A percentile compares a stretch with the other conserved stretches of the same genome.
Evolutionary conservation across 2,888 invertebrate genomes (phyloP).

Genomic region (Gymnoscelis rufifasciata): DNA sequence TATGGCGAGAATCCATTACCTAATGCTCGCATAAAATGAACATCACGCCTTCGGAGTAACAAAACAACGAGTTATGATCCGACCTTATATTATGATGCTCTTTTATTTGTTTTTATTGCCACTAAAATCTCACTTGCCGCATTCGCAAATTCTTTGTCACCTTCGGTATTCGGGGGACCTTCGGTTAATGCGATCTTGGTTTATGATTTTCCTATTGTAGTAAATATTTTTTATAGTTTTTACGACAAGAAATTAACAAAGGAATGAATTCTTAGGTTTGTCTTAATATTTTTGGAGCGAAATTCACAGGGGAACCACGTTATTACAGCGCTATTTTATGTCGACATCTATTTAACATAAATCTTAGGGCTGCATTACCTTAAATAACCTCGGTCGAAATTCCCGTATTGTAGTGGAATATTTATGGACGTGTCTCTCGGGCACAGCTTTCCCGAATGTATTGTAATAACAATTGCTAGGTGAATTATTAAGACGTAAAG

Average conservation of each 20-base stretch:
- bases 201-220: constrained; percentile 36
- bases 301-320: no score
- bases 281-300: no score
- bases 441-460: constrained; percentile 32
- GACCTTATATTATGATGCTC: constrained; percentile 53
- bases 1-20: constrained; percentile 66
- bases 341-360: constrained; percentile 1
- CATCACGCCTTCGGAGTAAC: constrained; percentile 47
- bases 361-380: constrained; percentile 9
- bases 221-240: constrained; percentile 41
- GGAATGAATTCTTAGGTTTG: no score
- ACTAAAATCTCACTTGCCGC: constrained; percentile 53
- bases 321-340: background rate
- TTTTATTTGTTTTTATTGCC: constrained; percentile 68
- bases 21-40: constrained; percentile 62
- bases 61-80: constrained; percentile 72
- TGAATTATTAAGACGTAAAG: constrained; percentile 40
- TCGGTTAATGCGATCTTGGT: constrained; percentile 43
- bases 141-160: constrained; percentile 48
- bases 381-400: constrained; percentile 25
- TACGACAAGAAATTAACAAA: no score
- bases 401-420: constrained; percentile 26
- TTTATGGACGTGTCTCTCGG: constrained; percentile 28
- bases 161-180: constrained; percentile 40
- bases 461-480: constrained; percentile 37